Conservation (phyloP, 2,888 invertebrate genomes). For the Dromius quadrimaculatus region DNA sequence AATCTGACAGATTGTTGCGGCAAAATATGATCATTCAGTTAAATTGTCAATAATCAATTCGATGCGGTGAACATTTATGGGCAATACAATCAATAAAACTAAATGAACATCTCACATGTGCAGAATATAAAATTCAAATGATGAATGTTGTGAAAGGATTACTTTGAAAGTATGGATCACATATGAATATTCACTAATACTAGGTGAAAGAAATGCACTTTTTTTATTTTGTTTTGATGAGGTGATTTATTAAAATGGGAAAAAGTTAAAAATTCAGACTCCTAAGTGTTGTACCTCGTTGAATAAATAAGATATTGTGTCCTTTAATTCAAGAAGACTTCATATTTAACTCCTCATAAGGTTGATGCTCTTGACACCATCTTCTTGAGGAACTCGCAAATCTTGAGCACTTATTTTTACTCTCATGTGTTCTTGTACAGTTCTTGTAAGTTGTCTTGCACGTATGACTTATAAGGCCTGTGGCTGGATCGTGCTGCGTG, state of each 20-base stretch:
- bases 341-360: background rate
- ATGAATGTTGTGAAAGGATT: too few relatives aligned
- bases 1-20: too few relatives aligned
- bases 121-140: too few relatives aligned
- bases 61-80: too few relatives aligned
- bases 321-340: background rate
- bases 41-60: too few relatives aligned
- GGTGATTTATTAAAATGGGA: background rate
- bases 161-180: background rate
- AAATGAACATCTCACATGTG: too few relatives aligned
- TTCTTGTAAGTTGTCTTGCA: background rate
- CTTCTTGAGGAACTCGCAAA: constrained; percentile 2
- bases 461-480: constrained; percentile 19
- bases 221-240: background rate
- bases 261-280: background rate
- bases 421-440: background rate
- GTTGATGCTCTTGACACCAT: constrained; percentile 21
- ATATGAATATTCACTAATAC: background rate
- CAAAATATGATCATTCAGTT: too few relatives aligned
- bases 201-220: background rate
- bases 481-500: background rate
- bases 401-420: constrained; percentile 8
- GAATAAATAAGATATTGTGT: background rate
- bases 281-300: background rate
- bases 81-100: too few relatives aligned